Evolutionary conservation across 2,888 invertebrate genomes (phyloP).

Genomic region (Mythimna pallens): DNA sequence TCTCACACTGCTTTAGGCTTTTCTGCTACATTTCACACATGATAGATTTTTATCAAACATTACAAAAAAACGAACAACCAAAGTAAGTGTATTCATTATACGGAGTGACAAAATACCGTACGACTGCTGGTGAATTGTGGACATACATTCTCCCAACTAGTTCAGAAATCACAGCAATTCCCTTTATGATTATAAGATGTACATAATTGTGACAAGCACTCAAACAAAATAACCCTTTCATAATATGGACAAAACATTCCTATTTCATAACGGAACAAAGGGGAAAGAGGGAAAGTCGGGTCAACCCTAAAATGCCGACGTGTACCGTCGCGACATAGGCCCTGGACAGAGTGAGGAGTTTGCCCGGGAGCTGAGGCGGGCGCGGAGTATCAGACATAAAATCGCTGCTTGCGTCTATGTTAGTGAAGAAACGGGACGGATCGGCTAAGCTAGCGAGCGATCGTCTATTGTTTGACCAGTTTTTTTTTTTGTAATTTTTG

Average conservation of each 20-base stretch:
- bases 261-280: conserved; percentile 41
- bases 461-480: background rate
- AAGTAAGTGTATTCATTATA: background rate
- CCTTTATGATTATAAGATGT: conserved; percentile 15
- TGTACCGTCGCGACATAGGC: conserved; percentile 22
- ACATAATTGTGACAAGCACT: conserved; percentile 18
- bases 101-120: conserved; percentile 2
- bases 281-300: conserved; percentile 12
- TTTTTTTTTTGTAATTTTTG: too few relatives aligned
- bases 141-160: background rate
- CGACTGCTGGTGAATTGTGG: background rate
- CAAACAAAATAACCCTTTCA: conserved; percentile 38
- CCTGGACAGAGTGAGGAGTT: background rate
- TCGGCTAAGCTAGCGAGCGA: background rate
- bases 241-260: conserved; percentile 45
- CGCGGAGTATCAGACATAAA: background rate
- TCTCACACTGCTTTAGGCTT: too few relatives aligned
- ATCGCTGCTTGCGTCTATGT: background rate
- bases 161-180: conserved; percentile 26
- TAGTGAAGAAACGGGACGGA: background rate
- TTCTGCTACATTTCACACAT: background rate
- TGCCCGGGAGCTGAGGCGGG: background rate
- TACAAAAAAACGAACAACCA: background rate
- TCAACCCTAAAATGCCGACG: conserved; percentile 46
- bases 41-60: conserved; percentile 3